A percentile compares a stretch with the other conserved stretches of the same genome.
Conservation (phyloP, 2,113 vertebrate genomes). For the Vidua chalybeata region DNA sequence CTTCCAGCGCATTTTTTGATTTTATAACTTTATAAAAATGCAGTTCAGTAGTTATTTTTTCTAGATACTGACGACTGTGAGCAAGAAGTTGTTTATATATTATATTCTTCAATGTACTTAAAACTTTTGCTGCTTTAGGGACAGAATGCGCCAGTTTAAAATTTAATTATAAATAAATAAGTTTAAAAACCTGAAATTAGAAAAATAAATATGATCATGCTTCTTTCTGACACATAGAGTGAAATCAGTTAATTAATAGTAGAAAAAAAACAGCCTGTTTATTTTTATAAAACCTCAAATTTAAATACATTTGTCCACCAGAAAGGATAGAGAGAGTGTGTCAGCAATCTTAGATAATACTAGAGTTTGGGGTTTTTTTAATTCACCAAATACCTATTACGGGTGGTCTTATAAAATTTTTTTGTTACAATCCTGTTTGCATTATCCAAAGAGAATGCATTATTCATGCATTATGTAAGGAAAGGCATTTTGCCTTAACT, state of each 20-base stretch:
- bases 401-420: not conserved
- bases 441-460: slow-evolving; percentile 2
- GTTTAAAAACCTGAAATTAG: not conserved
- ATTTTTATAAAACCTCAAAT: not conserved
- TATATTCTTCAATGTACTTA: not conserved
- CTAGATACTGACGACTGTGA: not conserved
- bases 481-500: not conserved
- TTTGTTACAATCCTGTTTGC: not conserved
- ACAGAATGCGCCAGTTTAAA: not conserved
- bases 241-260: not conserved
- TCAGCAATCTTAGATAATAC: not conserved
- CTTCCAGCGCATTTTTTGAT: not conserved
- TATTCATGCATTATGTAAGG: not conserved
- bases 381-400: not conserved
- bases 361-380: not conserved
- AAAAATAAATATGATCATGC: not conserved
- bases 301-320: not conserved
- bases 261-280: not conserved
- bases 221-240: not conserved
- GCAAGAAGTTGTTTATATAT: not conserved
- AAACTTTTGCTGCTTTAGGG: not conserved
- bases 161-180: not conserved
- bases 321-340: not conserved
- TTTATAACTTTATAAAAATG: not conserved
- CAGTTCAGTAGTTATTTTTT: not conserved